Conservation (phyloP, 2,888 invertebrate genomes). For the Lasioglossum villosulum region DNA sequence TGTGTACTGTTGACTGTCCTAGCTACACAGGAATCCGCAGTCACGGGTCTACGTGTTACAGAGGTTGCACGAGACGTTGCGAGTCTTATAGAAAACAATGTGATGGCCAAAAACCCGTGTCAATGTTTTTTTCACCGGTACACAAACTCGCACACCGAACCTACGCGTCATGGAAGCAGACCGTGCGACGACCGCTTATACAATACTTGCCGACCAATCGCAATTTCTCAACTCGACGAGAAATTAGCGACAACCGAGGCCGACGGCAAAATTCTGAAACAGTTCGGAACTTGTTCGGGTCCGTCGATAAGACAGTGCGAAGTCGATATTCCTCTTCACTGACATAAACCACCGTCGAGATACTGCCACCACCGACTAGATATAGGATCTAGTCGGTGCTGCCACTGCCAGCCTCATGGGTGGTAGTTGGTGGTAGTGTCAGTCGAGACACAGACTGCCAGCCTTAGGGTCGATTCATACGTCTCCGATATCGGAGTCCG, state of each 20-base stretch:
- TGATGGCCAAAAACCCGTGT: not conserved
- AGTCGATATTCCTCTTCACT: constrained; percentile 4
- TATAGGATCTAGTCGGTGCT: too few relatives aligned
- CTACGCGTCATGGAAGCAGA: constrained; percentile 24
- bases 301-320: constrained; percentile 13
- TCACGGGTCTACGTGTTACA: not conserved
- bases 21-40: constrained; percentile 33
- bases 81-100: not conserved
- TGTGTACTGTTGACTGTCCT: not conserved
- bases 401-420: too few relatives aligned
- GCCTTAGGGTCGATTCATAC: too few relatives aligned
- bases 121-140: constrained; percentile 20
- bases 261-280: constrained; percentile 35
- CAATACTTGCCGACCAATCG: constrained; percentile 32
- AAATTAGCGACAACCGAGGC: constrained; percentile 22
- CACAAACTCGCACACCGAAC: constrained; percentile 16
- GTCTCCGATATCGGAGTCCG: too few relatives aligned
- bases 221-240: not conserved
- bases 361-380: too few relatives aligned
- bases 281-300: constrained; percentile 38
- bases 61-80: not conserved
- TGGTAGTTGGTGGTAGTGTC: too few relatives aligned
- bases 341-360: too few relatives aligned
- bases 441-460: too few relatives aligned
- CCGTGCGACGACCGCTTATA: constrained; percentile 1